A percentile compares a stretch with the other conserved stretches of the same genome.
phyloP scores from a whole-genome alignment of 1,140 invertebrate genomes.

The Chionoecetes opilio region DNA sequence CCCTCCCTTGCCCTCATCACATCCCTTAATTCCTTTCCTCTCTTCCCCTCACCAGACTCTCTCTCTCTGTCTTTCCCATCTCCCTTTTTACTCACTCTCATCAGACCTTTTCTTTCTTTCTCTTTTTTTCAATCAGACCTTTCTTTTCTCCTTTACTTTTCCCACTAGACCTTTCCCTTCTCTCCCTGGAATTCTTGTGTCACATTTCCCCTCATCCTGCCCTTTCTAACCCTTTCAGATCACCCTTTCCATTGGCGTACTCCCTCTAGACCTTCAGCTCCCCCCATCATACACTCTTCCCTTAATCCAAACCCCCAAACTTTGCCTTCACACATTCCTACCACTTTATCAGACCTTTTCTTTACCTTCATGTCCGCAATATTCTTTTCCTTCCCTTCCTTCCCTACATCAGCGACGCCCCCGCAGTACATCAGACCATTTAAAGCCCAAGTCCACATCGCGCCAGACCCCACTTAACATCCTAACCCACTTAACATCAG shows the following conservation, averaged over 20 bases:
- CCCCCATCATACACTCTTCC: background rate
- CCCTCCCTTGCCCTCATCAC: constrained; percentile 8
- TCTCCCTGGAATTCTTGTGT: background rate
- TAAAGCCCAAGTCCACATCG: constrained; percentile 12
- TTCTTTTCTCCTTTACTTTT: background rate
- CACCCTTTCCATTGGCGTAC: background rate
- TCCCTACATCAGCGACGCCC: background rate
- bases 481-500: constrained; percentile 28
- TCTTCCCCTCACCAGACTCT: background rate
- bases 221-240: background rate
- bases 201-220: background rate
- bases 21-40: background rate
- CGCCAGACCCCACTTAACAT: background rate
- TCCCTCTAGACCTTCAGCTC: background rate
- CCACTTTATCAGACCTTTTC: no score
- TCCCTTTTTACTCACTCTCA: background rate
- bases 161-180: background rate
- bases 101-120: background rate
- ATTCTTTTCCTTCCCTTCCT: background rate
- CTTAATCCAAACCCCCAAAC: no score
- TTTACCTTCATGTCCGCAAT: no score
- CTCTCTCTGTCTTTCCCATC: background rate
- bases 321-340: no score
- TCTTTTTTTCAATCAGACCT: background rate
- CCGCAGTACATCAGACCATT: constrained; percentile 5